phyloP scores from a whole-genome alignment of 2,797 vertebrate species.

The Macrochelys suwanniensis region DNA sequence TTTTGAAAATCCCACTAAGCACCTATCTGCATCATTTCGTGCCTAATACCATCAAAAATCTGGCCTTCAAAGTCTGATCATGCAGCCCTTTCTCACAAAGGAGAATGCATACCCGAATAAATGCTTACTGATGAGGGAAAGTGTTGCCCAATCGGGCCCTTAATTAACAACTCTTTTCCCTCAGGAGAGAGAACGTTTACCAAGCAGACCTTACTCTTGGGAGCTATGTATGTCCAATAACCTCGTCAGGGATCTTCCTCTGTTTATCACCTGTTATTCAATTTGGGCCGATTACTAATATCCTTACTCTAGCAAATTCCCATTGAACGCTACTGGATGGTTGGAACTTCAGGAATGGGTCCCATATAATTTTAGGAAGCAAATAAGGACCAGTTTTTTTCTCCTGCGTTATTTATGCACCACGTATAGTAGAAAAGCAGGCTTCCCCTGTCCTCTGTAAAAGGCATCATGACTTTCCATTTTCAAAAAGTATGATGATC shows the following conservation, averaged over 20 bases:
- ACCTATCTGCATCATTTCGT: neutral
- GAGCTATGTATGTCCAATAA: neutral
- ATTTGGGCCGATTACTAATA: neutral
- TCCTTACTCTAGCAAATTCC: neutral
- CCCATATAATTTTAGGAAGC: conserved; percentile 27
- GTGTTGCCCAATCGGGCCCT: neutral
- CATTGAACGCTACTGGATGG: conserved; percentile 20
- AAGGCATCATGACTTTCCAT: neutral
- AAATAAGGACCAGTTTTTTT: neutral
- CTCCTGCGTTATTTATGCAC: conserved; percentile 30
- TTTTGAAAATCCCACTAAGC: neutral
- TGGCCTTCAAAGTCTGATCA: neutral
- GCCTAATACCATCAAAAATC: neutral
- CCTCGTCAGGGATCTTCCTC: neutral
- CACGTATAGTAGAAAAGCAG: neutral
- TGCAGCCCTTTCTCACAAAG: neutral
- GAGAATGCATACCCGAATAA: conserved; percentile 40
- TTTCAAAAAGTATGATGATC: neutral
- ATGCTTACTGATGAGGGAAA: conserved; percentile 25
- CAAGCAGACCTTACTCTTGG: neutral
- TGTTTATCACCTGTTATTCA: conserved; percentile 26
- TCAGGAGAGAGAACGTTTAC: neutral
- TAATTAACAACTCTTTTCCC: neutral
- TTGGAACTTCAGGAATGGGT: neutral
- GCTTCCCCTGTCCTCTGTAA: neutral